Evolutionary conservation across 2,113 vertebrate species (phyloP).

Genomic region (Pluvialis apricaria): DNA sequence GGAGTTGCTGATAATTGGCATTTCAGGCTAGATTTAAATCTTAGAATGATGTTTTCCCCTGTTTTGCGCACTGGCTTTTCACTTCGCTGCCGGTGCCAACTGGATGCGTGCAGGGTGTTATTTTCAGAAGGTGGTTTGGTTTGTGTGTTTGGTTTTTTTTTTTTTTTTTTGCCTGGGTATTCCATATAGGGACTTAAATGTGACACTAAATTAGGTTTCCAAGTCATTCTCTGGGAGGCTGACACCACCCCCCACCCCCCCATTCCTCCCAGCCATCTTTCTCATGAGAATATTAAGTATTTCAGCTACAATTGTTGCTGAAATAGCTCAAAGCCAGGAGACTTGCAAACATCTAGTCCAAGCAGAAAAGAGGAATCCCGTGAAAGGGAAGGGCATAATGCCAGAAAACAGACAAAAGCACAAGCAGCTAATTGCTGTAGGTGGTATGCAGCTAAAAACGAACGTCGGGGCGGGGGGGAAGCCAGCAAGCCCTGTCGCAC

Average conservation of each 20-base stretch:
- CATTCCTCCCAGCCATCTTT: neutral
- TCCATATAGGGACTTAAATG: slow-evolving; percentile 31
- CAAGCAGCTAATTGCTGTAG: slow-evolving; percentile 64
- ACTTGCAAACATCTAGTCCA: slow-evolving; percentile 51
- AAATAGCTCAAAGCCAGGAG: slow-evolving; percentile 66
- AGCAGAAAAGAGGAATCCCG: slow-evolving; percentile 49
- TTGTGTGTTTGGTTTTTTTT: too few relatives aligned
- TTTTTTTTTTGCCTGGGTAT: neutral
- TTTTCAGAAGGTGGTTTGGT: slow-evolving; percentile 31
- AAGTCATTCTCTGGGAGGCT: slow-evolving; percentile 58
- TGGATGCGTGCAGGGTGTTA: slow-evolving; percentile 1
- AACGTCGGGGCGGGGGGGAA: neutral
- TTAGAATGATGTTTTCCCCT: neutral
- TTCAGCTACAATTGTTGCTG: slow-evolving; percentile 62
- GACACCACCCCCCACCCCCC: neutral
- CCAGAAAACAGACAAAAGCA: slow-evolving; percentile 47
- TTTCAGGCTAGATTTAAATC: neutral
- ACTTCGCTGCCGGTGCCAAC: slow-evolving; percentile 1
- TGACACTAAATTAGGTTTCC: slow-evolving; percentile 54
- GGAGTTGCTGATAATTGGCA: neutral
- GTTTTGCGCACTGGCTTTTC: slow-evolving; percentile 8
- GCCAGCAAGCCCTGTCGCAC: neutral
- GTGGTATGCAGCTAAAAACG: neutral
- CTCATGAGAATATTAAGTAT: slow-evolving; percentile 69
- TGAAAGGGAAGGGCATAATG: slow-evolving; percentile 61